Percentiles rank a stretch among this genome's conserved stretches.
Conservation (phyloP, 2,797 vertebrate species). For the Poliocrania exsul region DNA sequence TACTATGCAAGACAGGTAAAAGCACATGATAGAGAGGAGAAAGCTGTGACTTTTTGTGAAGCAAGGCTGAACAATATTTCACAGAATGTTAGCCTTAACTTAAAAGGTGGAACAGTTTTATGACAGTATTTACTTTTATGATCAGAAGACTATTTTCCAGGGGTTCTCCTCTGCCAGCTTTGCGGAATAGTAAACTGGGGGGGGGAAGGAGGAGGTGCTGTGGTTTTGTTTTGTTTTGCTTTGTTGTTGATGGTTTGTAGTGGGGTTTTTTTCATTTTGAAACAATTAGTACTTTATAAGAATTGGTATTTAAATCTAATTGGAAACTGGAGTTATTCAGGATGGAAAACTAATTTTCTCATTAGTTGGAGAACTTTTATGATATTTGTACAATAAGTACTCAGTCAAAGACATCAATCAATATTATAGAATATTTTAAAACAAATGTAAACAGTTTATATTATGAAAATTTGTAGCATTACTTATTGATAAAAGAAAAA, state of each 20-base stretch:
- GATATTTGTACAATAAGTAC: not conserved
- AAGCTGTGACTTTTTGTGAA: not conserved
- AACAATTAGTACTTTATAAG: not conserved
- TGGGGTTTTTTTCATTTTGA: not conserved
- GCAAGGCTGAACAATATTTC: not conserved
- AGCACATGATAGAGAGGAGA: not conserved
- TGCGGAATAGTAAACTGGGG: not conserved
- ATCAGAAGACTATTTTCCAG: not conserved
- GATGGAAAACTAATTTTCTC: conserved; percentile 36
- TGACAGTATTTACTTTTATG: not conserved
- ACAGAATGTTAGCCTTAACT: not conserved
- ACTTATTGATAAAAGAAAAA: conserved; percentile 35
- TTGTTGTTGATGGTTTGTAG: not conserved
- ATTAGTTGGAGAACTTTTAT: not conserved
- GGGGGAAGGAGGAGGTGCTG: too few species aligned
- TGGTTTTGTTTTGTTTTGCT: not conserved
- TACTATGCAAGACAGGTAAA: not conserved
- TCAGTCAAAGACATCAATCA: conserved; percentile 31
- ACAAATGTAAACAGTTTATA: conserved; percentile 22
- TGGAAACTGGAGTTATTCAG: not conserved
- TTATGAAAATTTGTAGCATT: not conserved
- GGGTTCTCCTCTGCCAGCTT: not conserved
- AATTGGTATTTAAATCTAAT: conserved; percentile 24
- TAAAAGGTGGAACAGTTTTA: not conserved
- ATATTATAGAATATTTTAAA: conserved; percentile 1